Conservation (phyloP, 2,797 vertebrate genomes). For the Alosa sapidissima region DNA sequence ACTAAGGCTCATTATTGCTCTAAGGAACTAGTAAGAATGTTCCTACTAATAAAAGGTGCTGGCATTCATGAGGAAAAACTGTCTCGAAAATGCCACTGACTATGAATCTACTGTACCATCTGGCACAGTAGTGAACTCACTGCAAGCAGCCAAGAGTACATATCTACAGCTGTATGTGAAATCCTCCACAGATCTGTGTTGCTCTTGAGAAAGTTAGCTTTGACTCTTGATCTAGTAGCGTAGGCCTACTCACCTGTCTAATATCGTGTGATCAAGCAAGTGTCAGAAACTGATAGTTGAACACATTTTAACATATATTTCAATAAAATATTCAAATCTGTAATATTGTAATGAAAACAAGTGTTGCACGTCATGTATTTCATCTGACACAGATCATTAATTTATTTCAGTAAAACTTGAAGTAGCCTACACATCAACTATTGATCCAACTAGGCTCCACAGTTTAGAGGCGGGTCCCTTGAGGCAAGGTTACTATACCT, state of each 20-base stretch:
- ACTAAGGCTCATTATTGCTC: neutral
- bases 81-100: neutral
- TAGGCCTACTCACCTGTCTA: neutral
- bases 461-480: slow-evolving; percentile 6
- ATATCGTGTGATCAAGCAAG: too few relatives aligned
- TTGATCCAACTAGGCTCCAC: neutral
- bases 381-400: neutral
- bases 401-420: neutral
- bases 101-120: slow-evolving; percentile 7
- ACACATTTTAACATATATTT: neutral
- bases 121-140: neutral
- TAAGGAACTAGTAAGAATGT: neutral
- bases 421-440: neutral
- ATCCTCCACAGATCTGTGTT: neutral
- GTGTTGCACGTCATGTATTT: neutral
- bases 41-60: neutral
- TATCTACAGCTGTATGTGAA: slow-evolving; percentile 19
- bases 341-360: neutral
- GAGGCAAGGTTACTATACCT: slow-evolving; percentile 65
- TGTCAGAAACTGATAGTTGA: neutral
- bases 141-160: neutral
- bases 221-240: neutral
- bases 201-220: neutral
- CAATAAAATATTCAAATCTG: neutral
- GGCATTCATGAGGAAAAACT: neutral